A percentile compares a stretch with the other conserved stretches of the same genome.
These are phyloP conservation scores for Eremobia ochroleuca DNA, from an alignment of 2,888 invertebrate genomes.

Conservation along the genomic window DNA sequence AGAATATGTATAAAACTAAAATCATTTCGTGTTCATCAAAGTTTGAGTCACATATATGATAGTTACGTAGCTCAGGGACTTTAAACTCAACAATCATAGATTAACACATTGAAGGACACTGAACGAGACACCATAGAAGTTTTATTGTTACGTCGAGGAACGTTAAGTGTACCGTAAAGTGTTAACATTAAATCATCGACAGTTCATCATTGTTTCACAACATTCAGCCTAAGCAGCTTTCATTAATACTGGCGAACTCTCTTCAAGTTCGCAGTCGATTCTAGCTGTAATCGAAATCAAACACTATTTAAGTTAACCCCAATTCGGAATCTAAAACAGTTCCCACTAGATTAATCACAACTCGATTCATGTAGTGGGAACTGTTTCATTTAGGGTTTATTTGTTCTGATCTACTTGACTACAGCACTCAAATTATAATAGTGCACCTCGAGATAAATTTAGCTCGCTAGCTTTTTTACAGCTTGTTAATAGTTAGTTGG, in stretches of 20 bases:
- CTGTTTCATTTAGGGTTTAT: constrained; percentile 30
- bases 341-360: constrained; percentile 25
- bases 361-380: no score
- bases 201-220: not conserved
- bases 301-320: constrained; percentile 13
- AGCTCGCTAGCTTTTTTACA: constrained; percentile 4
- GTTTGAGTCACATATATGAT: not conserved
- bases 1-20: accelerated
- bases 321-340: constrained; percentile 10
- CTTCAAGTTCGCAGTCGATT: not conserved
- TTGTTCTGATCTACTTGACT: constrained; percentile 29
- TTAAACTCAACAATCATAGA: not conserved
- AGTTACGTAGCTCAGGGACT: not conserved
- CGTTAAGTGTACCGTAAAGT: no score
- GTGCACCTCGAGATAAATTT: constrained; percentile 15
- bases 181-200: no score
- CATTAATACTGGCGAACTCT: not conserved
- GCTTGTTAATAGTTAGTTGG: not conserved
- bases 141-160: no score
- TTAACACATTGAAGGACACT: no score
- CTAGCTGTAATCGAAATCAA: not conserved
- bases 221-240: not conserved
- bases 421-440: constrained; percentile 18
- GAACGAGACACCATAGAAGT: no score
- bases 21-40: no score